Conservation (phyloP, 2,797 vertebrate species). For the Adelosebastes latens region DNA sequence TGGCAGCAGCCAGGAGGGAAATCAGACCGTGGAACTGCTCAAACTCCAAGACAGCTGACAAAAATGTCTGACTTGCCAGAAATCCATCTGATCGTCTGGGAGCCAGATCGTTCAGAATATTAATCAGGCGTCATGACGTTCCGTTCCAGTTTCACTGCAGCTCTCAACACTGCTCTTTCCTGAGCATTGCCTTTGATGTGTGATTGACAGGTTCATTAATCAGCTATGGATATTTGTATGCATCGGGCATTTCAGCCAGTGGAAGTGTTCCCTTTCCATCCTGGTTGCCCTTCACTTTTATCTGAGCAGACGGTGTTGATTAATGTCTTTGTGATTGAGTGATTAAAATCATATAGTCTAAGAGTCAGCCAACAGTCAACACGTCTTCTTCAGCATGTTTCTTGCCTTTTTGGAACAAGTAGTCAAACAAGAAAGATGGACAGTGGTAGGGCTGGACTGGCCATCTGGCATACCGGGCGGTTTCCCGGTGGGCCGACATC, state of each 20-base stretch:
- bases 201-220: slow-evolving; percentile 22
- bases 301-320: not conserved
- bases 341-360: not conserved
- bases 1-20: not conserved
- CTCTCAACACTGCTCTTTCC: not conserved
- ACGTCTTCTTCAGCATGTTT: not conserved
- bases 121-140: not conserved
- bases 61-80: not conserved
- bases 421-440: not conserved
- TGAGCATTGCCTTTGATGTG: not conserved
- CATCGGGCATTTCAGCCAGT: not conserved
- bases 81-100: not conserved
- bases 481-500: no score
- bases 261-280: not conserved
- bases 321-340: not conserved
- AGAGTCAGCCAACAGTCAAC: not conserved
- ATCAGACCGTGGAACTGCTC: not conserved
- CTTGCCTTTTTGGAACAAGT: not conserved
- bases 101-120: not conserved
- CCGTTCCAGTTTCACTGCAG: not conserved
- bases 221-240: slow-evolving; percentile 6
- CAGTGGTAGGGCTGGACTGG: no score
- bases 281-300: slow-evolving; percentile 4
- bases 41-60: not conserved
- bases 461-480: no score